Evolutionary conservation across 92 coral and sea anemone species (phyloP).

Genomic region (Meandrina meandrites): DNA sequence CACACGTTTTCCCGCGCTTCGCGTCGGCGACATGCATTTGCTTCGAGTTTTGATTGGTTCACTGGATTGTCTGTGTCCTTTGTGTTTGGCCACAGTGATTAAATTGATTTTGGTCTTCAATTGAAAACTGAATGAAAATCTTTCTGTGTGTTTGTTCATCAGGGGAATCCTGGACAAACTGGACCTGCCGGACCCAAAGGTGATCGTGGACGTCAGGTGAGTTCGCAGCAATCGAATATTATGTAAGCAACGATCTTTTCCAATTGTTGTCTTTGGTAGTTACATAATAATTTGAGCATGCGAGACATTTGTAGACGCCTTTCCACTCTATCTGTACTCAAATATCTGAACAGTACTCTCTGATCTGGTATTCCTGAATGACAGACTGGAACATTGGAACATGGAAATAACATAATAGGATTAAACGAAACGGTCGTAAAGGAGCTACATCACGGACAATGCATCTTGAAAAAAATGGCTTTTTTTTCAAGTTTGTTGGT

Average conservation of each 20-base stretch:
- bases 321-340: neutral
- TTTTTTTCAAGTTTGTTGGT: no score
- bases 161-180: constrained; percentile 21
- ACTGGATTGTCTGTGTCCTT: no score
- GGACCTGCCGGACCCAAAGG: constrained; percentile 40
- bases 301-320: neutral
- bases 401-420: neutral
- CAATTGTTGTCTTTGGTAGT: neutral
- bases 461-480: no score
- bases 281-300: neutral
- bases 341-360: no score
- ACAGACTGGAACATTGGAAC: neutral
- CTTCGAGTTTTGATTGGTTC: no score
- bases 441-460: no score
- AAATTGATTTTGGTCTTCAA: neutral
- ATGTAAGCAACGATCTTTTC: neutral
- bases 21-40: no score
- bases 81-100: no score
- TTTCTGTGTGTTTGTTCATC: neutral
- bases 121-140: no score
- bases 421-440: neutral
- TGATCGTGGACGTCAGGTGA: constrained; percentile 12
- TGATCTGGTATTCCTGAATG: no score
- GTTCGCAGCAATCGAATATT: neutral
- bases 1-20: no score